phyloP scores from a whole-genome alignment of 2,113 vertebrate genomes.

The Sporophila hypoxantha region DNA sequence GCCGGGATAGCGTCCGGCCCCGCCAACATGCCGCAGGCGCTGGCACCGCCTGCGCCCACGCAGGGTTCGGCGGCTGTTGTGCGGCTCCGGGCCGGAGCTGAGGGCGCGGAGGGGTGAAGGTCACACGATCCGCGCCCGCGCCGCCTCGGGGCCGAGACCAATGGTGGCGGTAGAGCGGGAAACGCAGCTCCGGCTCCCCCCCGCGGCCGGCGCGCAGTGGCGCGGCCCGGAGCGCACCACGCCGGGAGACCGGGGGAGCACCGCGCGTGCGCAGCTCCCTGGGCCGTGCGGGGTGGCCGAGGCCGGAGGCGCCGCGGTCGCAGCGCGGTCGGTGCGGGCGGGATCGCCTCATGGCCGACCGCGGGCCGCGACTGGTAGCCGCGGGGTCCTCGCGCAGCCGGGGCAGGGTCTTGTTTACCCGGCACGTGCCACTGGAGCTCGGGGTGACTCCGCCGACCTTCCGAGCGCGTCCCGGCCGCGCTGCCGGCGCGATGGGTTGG shows the following conservation, averaged over 20 bases:
- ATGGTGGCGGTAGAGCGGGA: neutral
- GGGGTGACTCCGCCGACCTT: neutral
- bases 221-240: neutral
- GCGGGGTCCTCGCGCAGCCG: neutral
- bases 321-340: neutral
- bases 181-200: neutral
- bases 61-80: too few relatives aligned
- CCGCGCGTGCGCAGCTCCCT: neutral
- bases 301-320: fast-evolving
- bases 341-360: too few relatives aligned
- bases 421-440: neutral
- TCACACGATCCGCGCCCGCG: too few relatives aligned
- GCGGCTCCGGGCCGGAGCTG: neutral
- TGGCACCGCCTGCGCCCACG: neutral
- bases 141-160: neutral
- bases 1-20: neutral
- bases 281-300: neutral
- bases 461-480: neutral
- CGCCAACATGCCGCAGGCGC: neutral
- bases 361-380: too few relatives aligned
- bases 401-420: too few relatives aligned
- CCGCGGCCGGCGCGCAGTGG: neutral
- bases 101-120: neutral
- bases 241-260: too few relatives aligned
- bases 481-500: neutral